Evolutionary conservation across 2,888 invertebrate species (phyloP).

Genomic region (Orgyia antiqua): DNA sequence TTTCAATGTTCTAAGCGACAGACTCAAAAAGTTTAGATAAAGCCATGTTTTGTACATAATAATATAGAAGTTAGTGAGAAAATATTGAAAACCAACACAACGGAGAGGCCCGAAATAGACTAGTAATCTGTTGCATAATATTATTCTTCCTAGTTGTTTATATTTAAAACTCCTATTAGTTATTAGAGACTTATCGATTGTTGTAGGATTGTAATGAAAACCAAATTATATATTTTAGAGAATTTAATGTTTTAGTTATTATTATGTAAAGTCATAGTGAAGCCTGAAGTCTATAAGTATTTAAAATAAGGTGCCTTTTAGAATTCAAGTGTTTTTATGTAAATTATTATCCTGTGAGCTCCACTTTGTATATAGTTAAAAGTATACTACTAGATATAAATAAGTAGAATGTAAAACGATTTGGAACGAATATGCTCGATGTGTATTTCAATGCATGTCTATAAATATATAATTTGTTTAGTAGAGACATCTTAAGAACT

Average conservation of each 20-base stretch:
- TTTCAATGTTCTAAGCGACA: no score
- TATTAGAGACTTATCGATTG: constrained; percentile 70
- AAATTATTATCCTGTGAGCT: constrained; percentile 65
- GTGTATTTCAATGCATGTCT: constrained; percentile 52
- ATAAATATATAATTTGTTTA: constrained; percentile 70
- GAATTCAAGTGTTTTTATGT: constrained; percentile 63
- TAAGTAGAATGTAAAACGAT: constrained; percentile 64
- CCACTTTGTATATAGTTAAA: constrained; percentile 65
- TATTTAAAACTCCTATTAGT: constrained; percentile 76
- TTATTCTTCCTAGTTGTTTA: constrained; percentile 75
- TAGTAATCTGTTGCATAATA: constrained; percentile 75
- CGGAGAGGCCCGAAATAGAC: constrained; percentile 49
- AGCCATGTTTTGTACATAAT: no score
- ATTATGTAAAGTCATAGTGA: constrained; percentile 74
- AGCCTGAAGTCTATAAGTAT: constrained; percentile 74
- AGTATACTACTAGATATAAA: constrained; percentile 72
- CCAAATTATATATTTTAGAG: constrained; percentile 78
- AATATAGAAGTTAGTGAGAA: no score
- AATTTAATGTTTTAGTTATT: constrained; percentile 73
- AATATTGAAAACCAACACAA: constrained; percentile 52
- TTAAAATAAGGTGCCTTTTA: constrained; percentile 74
- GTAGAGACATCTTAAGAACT: constrained; percentile 75
- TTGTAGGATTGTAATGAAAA: constrained; percentile 75
- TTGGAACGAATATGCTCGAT: constrained; percentile 48
- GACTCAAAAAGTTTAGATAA: no score